Evolutionary conservation across 2,888 invertebrate species (phyloP), one percentile per base, ranked within the genome.

Genomic region (Drosophila mimetica): DNA sequence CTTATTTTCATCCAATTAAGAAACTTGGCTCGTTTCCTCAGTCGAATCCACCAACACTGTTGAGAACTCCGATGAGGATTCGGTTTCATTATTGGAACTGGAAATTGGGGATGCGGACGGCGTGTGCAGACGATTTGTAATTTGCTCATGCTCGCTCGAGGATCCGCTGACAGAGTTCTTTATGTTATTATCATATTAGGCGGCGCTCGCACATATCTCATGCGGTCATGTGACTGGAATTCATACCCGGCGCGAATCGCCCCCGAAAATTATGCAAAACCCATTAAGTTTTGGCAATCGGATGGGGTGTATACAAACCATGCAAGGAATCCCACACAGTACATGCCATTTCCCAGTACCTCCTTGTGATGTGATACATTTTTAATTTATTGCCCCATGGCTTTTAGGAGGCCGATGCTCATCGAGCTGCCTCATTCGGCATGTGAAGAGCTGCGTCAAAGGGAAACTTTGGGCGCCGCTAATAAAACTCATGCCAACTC

Each of bases 401-500:
- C 46, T 64, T 73, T 79, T 79, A 71, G 79, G 48, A 67, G 47
- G 32, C 48, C 57, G 50, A 44, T 51, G 63, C 54, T 59, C 50
- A 71, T 51, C 64, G 64, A 64, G 48, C 64, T 36, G 64, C 42
- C 51, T 52, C 44, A 30, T 65, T 46, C 36, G 64, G 44, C 42
- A 42, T 64, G 44, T 22, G 65, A 65, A 22, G 36, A 14, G 65
- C 22, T 42, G 71, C 51, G 46, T 64, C 47, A 61, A 47, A 52
- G 37, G 60, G 59, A 64, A 72, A 79, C 63, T 79, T 76, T 37
- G 51, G 60, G 82, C 47, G 77, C 77, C 61, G 64, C 83, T 83
- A 83, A 81, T 81, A 81, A 86, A 83, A 86, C 86, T 83, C 71
- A 77, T 81, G 86, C 73, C 80, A 83, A 80, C 86, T 86, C 86